Base-by-base conservation (phyloP, 2,113 vertebrate genomes). In the Cranoglanis bouderius region DNA sequence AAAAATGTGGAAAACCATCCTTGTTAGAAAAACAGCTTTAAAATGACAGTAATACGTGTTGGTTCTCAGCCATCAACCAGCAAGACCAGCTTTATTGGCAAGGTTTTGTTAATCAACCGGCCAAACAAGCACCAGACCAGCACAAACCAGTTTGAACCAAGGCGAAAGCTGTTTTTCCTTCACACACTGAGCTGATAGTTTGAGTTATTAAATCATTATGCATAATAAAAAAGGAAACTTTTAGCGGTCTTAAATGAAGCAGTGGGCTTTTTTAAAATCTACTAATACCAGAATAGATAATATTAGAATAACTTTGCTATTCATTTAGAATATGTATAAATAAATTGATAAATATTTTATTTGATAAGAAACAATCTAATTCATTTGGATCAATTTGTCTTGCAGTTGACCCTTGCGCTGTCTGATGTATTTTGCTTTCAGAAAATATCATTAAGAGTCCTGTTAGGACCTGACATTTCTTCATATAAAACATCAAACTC, bases 41-140 rank as follows among this genome's bases (percentile, higher is more conserved):
- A 40, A 46, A 46, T 19, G 29, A 32, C 6, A 46, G 21, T 29
- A n/a, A 32, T 19, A 46, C 77, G 2, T 53, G 43, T 78, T 53
- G 43, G 49, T 80, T 80, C 29, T 80, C 43, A 32, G 43, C 46
- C 43, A 80, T 53, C 46, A 53, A 51, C 77, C 49, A 53, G 77
- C 49, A 51, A 18, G 49, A 53, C 77, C 77, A n/a, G 77, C 29
- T 80, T 53, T 32, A 80, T 32, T 80, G 5, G 29, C 77, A 19
- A 51, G 49, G 46, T n/a, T 53, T n/a, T 32, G 26, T 53, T 80
- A 6, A 80, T n/a, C 13, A n/a, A 16, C 26, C 29, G 14, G 74
- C 74, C 74, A 29, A 75, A 77, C 40, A 77, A 80, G 26, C 13
- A n/a, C 29, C 49, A 80, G 46, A 80, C 46, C 77, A 80, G 77